phyloP scores from a whole-genome alignment of 2,888 invertebrate genomes.

The Metopia argyrocephala region DNA sequence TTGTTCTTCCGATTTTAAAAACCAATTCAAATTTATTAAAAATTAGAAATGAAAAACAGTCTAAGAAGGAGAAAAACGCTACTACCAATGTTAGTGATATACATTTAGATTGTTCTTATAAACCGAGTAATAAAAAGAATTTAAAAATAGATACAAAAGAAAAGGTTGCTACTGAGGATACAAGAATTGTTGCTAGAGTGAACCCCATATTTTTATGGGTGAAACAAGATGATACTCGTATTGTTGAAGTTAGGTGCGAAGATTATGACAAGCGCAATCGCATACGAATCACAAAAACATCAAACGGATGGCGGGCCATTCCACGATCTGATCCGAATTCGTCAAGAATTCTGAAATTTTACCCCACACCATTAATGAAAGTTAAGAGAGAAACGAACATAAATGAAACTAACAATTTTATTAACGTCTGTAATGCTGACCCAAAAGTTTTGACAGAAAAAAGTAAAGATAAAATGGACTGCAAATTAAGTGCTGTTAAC shows the following conservation, averaged over 20 bases:
- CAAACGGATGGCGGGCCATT: slow-evolving; percentile 89
- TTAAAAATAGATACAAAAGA: background rate
- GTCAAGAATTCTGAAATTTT: slow-evolving; percentile 74
- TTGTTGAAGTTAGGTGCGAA: slow-evolving; percentile 91
- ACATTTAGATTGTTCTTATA: background rate
- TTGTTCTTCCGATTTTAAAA: background rate
- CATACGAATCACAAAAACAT: slow-evolving; percentile 89
- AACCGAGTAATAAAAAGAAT: background rate
- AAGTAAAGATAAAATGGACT: background rate
- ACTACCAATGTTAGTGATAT: background rate
- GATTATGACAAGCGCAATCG: slow-evolving; percentile 92
- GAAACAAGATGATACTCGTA: slow-evolving; percentile 87
- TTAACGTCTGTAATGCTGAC: background rate
- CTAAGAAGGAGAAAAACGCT: background rate
- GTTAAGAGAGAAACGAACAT: slow-evolving; percentile 73
- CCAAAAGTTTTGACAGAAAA: background rate
- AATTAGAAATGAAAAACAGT: background rate
- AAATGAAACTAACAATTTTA: slow-evolving; percentile 59
- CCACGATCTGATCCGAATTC: slow-evolving; percentile 84
- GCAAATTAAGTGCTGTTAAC: slow-evolving; percentile 5
- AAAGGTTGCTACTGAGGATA: no score
- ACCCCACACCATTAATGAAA: slow-evolving; percentile 77
- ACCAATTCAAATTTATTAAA: background rate
- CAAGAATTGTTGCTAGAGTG: slow-evolving; percentile 73
- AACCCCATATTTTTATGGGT: slow-evolving; percentile 93